These are phyloP conservation scores for Pseudochirops cupreus DNA, from an alignment of 2,797 vertebrate genomes.

Conservation along the genomic window DNA sequence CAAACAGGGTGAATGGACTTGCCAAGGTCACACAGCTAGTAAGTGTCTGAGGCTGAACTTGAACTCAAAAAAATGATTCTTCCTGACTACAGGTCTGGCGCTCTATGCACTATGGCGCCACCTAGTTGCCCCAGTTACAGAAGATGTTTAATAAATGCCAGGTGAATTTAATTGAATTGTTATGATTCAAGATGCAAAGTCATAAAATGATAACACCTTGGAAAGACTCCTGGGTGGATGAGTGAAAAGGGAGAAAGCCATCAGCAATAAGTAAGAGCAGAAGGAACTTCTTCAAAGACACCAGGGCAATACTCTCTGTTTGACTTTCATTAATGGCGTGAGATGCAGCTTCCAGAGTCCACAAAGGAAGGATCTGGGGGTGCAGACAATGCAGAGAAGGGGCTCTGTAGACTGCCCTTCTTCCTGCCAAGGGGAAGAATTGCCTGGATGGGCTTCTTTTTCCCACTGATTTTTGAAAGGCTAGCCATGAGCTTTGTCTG, in stretches of 20 bases:
- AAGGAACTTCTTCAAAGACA: not conserved
- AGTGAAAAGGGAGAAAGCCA: too few species aligned
- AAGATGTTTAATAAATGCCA: not conserved
- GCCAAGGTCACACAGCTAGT: too few species aligned
- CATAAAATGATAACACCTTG: not conserved
- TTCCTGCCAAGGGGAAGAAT: not conserved
- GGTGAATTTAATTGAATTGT: not conserved
- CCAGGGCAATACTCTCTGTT: not conserved
- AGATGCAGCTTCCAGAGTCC: not conserved
- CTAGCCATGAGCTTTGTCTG: not conserved
- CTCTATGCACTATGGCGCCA: too few species aligned
- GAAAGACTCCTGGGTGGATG: too few species aligned
- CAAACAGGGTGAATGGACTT: too few species aligned
- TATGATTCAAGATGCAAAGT: not conserved
- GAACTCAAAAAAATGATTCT: too few species aligned
- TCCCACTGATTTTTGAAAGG: not conserved
- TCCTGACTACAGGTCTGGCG: too few species aligned
- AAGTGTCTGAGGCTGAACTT: too few species aligned
- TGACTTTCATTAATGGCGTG: not conserved
- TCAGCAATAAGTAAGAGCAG: not conserved
- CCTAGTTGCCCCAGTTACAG: not conserved
- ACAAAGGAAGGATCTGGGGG: accelerated
- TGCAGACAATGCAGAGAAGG: too few species aligned
- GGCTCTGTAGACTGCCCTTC: accelerated
- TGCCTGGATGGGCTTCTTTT: not conserved